Conservation (phyloP, 2,888 invertebrate species). For the Tipula lateralis region DNA sequence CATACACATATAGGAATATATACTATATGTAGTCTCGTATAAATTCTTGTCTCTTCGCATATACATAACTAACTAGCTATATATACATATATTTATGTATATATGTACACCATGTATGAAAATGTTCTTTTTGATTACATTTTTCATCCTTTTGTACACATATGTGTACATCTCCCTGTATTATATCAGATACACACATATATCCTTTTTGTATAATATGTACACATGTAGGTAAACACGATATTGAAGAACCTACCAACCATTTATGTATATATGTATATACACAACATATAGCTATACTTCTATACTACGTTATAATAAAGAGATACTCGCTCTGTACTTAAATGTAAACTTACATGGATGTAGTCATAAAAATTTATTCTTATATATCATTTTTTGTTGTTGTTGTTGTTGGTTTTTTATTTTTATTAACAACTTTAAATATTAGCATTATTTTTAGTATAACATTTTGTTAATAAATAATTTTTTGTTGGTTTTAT, state of each 20-base stretch:
- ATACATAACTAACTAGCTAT: not conserved
- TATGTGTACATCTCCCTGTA: not conserved
- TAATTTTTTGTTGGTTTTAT: not conserved
- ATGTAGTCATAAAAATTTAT: not conserved
- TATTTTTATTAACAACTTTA: not conserved
- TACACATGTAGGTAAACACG: not conserved
- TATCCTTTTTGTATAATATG: not conserved
- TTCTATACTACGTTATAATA: not conserved
- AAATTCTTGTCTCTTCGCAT: not conserved
- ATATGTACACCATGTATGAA: not conserved
- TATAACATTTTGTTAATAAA: conserved; percentile 19
- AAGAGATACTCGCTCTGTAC: not conserved
- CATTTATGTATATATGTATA: not conserved
- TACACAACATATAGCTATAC: not conserved
- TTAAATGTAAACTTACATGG: not conserved
- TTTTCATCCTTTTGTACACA: not conserved
- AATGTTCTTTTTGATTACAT: not conserved
- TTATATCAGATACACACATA: not conserved
- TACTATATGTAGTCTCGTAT: not conserved
- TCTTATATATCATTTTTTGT: not conserved
- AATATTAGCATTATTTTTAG: conserved; percentile 12
- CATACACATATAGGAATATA: not conserved
- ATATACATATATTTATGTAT: no score
- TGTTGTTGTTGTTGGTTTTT: not conserved
- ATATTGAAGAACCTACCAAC: not conserved